A percentile compares a stretch with the other conserved stretches of the same genome.
These are phyloP conservation scores for Pogonus chalceus DNA, from an alignment of 1,140 invertebrate genomes.

Conservation along the genomic window DNA sequence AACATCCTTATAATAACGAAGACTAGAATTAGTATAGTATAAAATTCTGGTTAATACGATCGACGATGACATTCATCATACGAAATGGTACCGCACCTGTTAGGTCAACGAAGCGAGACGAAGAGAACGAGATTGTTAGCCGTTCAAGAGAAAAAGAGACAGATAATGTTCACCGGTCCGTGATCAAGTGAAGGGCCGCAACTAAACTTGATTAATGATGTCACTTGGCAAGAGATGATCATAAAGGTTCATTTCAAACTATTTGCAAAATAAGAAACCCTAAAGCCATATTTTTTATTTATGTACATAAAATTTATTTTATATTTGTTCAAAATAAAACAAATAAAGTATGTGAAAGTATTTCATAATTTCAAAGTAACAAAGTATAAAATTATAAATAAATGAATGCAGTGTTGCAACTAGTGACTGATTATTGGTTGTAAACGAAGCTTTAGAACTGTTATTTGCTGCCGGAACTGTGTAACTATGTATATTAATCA, in stretches of 20 bases:
- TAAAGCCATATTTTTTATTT: neutral
- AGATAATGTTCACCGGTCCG: neutral
- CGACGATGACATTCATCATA: neutral
- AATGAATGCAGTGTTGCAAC: neutral
- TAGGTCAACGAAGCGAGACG: neutral
- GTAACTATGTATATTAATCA: neutral
- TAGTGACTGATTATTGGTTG: neutral
- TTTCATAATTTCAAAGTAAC: too few species aligned
- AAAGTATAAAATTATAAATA: too few species aligned
- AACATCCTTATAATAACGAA: neutral
- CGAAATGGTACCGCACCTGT: neutral
- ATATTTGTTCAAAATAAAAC: neutral
- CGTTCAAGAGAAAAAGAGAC: neutral
- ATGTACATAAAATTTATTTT: neutral
- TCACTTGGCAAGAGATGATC: neutral
- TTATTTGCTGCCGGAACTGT: neutral
- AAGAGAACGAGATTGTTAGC: neutral
- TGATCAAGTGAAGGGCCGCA: constrained; percentile 1
- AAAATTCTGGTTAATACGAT: neutral
- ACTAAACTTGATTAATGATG: neutral
- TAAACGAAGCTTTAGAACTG: neutral
- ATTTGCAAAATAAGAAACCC: neutral
- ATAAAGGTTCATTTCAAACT: neutral
- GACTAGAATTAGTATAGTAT: neutral
- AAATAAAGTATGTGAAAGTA: neutral